Percentiles rank a stretch among this genome's conserved stretches.
Conservation (phyloP, 2,888 invertebrate species). For the Spatulosminthurus flaviceps region DNA sequence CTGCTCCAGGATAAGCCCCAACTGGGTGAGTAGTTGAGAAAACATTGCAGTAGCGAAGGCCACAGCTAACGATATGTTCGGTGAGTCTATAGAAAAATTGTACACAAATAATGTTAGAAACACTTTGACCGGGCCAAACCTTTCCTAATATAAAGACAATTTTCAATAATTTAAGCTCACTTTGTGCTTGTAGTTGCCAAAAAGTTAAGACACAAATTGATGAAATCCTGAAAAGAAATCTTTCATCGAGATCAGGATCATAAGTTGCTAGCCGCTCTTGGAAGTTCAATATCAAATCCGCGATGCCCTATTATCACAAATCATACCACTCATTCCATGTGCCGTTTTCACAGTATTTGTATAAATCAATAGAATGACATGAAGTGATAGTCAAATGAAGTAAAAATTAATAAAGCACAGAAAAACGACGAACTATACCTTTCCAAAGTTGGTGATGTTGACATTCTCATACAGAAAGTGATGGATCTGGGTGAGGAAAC, state of each 20-base stretch:
- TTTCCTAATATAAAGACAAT: too few relatives aligned
- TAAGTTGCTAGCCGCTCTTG: conserved; percentile 53
- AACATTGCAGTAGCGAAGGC: conserved; percentile 60
- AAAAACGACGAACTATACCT: conserved; percentile 48
- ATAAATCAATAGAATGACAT: too few relatives aligned
- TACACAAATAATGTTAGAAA: too few relatives aligned
- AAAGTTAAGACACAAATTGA: conserved; percentile 57
- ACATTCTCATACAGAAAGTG: conserved; percentile 57
- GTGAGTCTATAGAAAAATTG: conserved; percentile 50
- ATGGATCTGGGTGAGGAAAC: conserved; percentile 53
- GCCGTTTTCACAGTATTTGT: too few relatives aligned
- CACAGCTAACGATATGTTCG: conserved; percentile 58
- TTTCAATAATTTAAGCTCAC: conserved; percentile 50
- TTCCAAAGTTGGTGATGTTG: conserved; percentile 54
- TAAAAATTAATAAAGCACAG: not conserved
- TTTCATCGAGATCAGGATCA: conserved; percentile 58
- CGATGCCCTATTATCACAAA: conserved; percentile 45
- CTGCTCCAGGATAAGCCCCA: conserved; percentile 56
- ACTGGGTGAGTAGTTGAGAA: conserved; percentile 54
- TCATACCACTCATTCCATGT: too few relatives aligned
- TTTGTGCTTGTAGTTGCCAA: conserved; percentile 55
- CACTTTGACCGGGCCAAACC: too few relatives aligned
- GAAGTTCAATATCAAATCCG: conserved; percentile 57
- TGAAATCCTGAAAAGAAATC: conserved; percentile 57
- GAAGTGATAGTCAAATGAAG: too few relatives aligned